Conservation (phyloP, 2,797 vertebrate species). For the Platalea minor region DNA sequence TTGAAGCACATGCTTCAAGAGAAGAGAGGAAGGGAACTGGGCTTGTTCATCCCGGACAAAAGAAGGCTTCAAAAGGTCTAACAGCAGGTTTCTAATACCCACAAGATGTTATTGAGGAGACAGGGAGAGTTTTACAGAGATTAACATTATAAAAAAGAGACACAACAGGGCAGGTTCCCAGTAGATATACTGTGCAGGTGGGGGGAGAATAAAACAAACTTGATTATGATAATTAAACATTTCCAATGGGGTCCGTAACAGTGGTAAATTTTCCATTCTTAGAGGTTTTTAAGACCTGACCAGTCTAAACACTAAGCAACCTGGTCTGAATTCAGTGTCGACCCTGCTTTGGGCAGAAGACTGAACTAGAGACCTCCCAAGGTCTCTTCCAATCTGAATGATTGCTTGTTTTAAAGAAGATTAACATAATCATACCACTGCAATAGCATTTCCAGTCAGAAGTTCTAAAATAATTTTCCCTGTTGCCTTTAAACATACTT, state of each 20-base stretch:
- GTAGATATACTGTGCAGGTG: accelerated
- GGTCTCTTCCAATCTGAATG: neutral
- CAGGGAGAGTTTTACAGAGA: neutral
- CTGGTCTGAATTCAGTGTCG: neutral
- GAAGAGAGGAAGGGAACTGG: neutral
- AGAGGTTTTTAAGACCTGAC: neutral
- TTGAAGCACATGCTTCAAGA: neutral
- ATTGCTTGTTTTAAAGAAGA: neutral
- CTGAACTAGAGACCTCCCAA: neutral
- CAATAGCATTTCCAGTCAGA: neutral
- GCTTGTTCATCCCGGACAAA: neutral
- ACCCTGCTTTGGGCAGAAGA: neutral
- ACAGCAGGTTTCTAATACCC: neutral
- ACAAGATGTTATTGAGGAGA: neutral
- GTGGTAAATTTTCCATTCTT: neutral
- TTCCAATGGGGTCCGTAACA: neutral
- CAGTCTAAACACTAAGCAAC: neutral
- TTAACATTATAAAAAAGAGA: neutral
- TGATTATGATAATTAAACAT: neutral
- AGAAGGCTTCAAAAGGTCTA: neutral
- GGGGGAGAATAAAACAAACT: neutral
- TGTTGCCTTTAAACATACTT: conserved; percentile 17
- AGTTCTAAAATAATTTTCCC: neutral
- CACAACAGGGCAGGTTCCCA: neutral
- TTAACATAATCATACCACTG: neutral